A percentile compares a stretch with the other conserved stretches of the same genome.
phyloP scores from a whole-genome alignment of 1,140 invertebrate genomes.

The Diachasma alloeum region DNA sequence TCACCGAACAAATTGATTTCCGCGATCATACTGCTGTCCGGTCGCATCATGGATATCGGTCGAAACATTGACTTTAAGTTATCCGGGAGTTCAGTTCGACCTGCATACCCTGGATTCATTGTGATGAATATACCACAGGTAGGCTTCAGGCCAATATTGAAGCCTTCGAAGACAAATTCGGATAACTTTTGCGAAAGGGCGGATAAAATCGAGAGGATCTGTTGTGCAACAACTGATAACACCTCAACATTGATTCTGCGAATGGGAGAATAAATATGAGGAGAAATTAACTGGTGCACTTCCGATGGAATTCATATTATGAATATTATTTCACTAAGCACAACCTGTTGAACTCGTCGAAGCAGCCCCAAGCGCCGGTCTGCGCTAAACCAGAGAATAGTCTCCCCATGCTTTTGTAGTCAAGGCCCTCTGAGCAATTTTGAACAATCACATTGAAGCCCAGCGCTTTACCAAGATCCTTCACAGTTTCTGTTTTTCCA shows the following conservation, averaged over 20 bases:
- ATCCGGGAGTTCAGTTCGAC: conserved; percentile 87
- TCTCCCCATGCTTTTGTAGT: conserved; percentile 84
- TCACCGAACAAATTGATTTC: conserved; percentile 89
- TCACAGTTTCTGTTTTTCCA: conserved; percentile 90
- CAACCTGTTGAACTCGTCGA: conserved; percentile 84
- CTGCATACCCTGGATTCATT: conserved; percentile 92
- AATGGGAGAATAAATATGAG: conserved; percentile 5
- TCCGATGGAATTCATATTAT: not conserved
- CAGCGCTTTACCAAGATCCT: conserved; percentile 84
- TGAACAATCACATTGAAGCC: conserved; percentile 88
- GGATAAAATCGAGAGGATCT: conserved; percentile 77
- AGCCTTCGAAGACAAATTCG: conserved; percentile 83
- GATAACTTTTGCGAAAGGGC: conserved; percentile 73
- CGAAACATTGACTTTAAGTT: conserved; percentile 93
- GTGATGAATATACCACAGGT: conserved; percentile 90
- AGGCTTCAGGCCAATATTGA: conserved; percentile 74
- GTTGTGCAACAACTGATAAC: conserved; percentile 86
- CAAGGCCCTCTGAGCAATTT: conserved; percentile 88
- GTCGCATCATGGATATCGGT: conserved; percentile 95
- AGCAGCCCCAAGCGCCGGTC: conserved; percentile 86
- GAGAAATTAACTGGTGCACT: not conserved
- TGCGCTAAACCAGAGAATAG: conserved; percentile 78
- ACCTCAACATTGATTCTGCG: conserved; percentile 87
- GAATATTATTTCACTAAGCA: not conserved
- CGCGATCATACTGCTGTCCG: conserved; percentile 87